Base-by-base conservation (phyloP, 2,888 invertebrate species). In the Mesodorylaimus sp. region DNA sequence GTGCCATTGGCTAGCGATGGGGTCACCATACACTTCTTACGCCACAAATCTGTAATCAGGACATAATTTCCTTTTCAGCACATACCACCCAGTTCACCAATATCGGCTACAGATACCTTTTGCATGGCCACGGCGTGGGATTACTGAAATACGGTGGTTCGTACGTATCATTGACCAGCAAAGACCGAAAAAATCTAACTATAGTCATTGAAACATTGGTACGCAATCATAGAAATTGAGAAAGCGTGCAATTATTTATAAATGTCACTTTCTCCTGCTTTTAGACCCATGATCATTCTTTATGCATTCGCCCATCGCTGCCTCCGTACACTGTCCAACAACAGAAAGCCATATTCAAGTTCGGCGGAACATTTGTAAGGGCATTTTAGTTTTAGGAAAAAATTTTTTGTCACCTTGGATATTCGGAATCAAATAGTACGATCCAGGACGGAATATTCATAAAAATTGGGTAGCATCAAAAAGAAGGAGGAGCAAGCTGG, bases 201-300 rank as follows among this genome's bases (percentile, higher is more conserved):
- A 64, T 70, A 36, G 57, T 70, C 39, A 60, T 70, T 47, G 69
- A 69, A 57, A 68, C 66, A 3, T 65, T 69, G 66, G 69, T 68
- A 21, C 32, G 32, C 7, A 10, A 10, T 32, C 16, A 32, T 32
- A 32, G 7, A 32, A 16, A 16, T 32, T 32, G 32, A 7, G 16
- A 32, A 10, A 10, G 32, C 32, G 16, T 32, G n/a, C n/a, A n/a
- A n/a, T n/a, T n/a, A n/a, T n/a, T n/a, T 10, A 32, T 32, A 32
- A 16, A 32, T 32, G 10, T 10, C 32, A 7, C 16, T 32, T 32
- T 32, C 32, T 32, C 16, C 32, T 10, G 16, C 7, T 32, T 32
- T 16, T 32, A 43, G 44, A 43, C 10, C 7, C 32, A 32, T 16
- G 32, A 32, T 32, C 32, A 32, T 32, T 32, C 32, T 7, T 10